Percentiles rank a stretch among this genome's conserved stretches.
phyloP scores from a whole-genome alignment of 2,797 vertebrate species.

The Muraenolepis orangiensis region DNA sequence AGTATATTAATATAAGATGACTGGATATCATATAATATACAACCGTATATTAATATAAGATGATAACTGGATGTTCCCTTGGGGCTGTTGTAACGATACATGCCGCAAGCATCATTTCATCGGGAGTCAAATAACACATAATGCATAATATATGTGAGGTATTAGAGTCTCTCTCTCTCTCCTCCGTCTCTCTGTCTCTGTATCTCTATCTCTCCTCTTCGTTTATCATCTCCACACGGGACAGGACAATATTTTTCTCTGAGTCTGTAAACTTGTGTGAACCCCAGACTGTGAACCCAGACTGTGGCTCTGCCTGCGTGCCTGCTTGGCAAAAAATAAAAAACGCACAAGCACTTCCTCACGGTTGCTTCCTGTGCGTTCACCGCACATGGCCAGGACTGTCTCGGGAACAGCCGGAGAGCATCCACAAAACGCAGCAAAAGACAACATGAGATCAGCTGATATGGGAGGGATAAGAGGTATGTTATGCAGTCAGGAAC shows the following conservation, averaged over 20 bases:
- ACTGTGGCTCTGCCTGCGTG: neutral
- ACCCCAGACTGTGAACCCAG: neutral
- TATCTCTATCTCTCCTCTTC: neutral
- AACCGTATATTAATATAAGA: neutral
- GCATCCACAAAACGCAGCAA: constrained; percentile 1
- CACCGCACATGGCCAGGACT: neutral
- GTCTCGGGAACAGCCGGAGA: constrained; percentile 7
- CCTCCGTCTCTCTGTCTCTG: neutral
- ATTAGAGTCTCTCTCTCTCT: neutral
- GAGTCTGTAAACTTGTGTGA: constrained; percentile 1
- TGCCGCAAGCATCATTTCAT: neutral
- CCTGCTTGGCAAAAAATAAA: neutral
- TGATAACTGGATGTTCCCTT: neutral
- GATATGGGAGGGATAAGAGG: constrained; percentile 23
- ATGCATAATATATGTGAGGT: neutral
- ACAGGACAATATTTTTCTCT: neutral
- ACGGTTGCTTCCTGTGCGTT: constrained; percentile 4
- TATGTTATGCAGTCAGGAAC: constrained; percentile 53
- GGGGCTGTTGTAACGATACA: neutral
- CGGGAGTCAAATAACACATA: neutral
- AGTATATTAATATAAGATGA: neutral
- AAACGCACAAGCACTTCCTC: constrained; percentile 4
- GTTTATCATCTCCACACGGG: neutral
- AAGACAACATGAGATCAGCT: constrained; percentile 31
- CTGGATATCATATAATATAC: neutral